These are phyloP conservation scores for Anhinga rufa DNA, from an alignment of 2,113 vertebrate species.

Conservation along the genomic window DNA sequence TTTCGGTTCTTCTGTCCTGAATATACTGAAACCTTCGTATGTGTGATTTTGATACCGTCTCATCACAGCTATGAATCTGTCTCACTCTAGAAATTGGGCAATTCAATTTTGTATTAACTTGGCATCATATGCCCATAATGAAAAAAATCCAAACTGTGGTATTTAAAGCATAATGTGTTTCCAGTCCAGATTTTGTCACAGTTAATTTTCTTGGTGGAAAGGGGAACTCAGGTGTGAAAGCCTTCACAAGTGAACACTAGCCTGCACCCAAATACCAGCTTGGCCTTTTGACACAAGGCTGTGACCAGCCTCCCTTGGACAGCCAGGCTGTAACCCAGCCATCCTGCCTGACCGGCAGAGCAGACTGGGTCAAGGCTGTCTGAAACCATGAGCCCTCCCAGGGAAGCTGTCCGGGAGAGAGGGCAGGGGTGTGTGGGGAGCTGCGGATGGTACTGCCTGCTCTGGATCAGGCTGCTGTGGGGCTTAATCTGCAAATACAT, in stretches of 20 bases:
- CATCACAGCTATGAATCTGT: background rate
- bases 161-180: background rate
- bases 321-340: background rate
- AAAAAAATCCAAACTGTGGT: background rate
- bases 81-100: background rate
- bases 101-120: background rate
- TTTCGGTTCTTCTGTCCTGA: slow-evolving; percentile 1
- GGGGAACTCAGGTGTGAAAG: background rate
- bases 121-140: background rate
- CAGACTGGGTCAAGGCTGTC: background rate
- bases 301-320: background rate
- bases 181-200: background rate
- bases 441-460: background rate
- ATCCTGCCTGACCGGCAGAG: background rate
- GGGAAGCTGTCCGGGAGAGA: background rate
- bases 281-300: background rate
- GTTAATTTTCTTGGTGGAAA: background rate
- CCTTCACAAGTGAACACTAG: background rate
- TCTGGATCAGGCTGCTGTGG: background rate
- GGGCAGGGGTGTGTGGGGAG: background rate
- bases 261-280: background rate
- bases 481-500: fast-evolving
- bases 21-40: background rate
- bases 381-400: background rate
- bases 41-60: background rate